Evolutionary conservation across 2,797 vertebrate species (phyloP), one percentile per base, ranked within the genome.

Genomic region (Diglossa cyanea): DNA sequence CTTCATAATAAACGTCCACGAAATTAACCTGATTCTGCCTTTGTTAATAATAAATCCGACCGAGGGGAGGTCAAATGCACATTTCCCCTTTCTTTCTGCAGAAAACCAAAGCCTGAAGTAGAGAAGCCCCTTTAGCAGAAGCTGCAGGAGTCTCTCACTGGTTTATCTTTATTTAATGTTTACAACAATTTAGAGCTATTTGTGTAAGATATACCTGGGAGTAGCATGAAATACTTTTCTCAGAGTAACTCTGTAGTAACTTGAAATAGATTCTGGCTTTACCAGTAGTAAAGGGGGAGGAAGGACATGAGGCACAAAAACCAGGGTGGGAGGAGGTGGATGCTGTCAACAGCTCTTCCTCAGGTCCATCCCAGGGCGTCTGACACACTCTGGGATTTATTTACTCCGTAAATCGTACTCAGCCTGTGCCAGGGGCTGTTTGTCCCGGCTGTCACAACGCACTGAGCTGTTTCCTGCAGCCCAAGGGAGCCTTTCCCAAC

Each of bases 381-480:
- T 10, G 26, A 7, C 40, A 3, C 8, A 6, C 60, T 53, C 84
- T 1, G 16, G 47, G 28, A 28, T n/a, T 50, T 28, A 3, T 42
- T 80, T 37, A 6, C 55, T 35, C 40, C 0, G 4, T 60, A 25
- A 60, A 58, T 30, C 12, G 1, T 1, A 1, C 30, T 25, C 39
- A 39, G 4, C 50, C 42, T 25, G 23, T 63, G 58, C 84, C 76
- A 25, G 60, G 28, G 42, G 76, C 68, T 55, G 3, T 17, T 84
- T 15, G 10, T 6, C 70, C 50, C 3, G 1, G 8, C 68, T 16
- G 10, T 18, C 53, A 24, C 45, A 20, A 8, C 0, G 0, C 53
- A 9, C 54, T 8, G 7, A 77, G 73, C 24, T 5, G 20, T 25
- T 63, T 55, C 86, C 71, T 19, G 10, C 62, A 61, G 78, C 75